These are phyloP conservation scores for Condylura cristata DNA, from an alignment of 2,113 vertebrate genomes.

Conservation along the genomic window DNA sequence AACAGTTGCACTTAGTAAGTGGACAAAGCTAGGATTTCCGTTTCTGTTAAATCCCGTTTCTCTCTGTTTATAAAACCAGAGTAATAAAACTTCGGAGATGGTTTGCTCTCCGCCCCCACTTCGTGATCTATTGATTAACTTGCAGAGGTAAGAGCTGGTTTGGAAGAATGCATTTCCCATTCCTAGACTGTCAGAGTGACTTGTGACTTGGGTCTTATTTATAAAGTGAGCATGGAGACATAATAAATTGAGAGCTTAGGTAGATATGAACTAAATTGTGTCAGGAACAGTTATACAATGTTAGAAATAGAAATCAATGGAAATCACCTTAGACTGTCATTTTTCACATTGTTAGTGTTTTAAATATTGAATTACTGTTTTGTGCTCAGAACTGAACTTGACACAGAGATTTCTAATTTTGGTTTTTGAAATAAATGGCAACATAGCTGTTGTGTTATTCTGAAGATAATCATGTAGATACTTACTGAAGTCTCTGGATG, in stretches of 20 bases:
- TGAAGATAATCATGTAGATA: too few species aligned
- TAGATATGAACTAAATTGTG: conserved; percentile 1
- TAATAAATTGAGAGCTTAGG: neutral
- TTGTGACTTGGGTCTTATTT: conserved; percentile 26
- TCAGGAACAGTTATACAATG: neutral
- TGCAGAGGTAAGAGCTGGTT: neutral
- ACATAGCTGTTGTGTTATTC: neutral
- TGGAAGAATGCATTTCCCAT: neutral
- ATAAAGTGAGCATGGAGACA: neutral
- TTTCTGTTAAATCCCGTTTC: neutral
- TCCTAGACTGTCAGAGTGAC: conserved; percentile 27
- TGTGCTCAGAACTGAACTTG: neutral
- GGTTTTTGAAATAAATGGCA: conserved; percentile 35
- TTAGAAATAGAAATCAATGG: neutral
- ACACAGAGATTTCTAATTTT: conserved; percentile 57
- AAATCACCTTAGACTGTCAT: neutral
- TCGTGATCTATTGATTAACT: neutral
- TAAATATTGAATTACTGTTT: conserved; percentile 31
- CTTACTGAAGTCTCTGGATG: conserved; percentile 15
- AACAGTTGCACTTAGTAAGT: neutral
- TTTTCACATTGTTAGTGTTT: conserved; percentile 42
- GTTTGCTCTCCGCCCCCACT: neutral
- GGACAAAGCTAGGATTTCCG: neutral
- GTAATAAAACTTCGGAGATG: neutral
- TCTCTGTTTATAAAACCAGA: conserved; percentile 12